phyloP scores from a whole-genome alignment of 2,113 vertebrate genomes.

The Xiphias gladius region DNA sequence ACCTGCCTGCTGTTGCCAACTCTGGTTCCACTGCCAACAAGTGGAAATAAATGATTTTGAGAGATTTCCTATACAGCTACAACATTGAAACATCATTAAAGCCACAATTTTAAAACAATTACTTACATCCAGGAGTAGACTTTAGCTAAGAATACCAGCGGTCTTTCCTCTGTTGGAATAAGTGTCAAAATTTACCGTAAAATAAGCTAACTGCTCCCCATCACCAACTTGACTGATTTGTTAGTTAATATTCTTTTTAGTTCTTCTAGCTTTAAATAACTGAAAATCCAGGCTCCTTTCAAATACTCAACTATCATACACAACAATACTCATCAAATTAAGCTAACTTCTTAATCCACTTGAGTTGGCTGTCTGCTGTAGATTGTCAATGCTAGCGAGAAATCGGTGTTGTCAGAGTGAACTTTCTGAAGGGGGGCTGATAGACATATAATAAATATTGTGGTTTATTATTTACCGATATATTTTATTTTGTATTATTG shows the following conservation, averaged over 20 bases:
- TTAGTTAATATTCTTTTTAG: neutral
- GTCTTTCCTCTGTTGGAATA: neutral
- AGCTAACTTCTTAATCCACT: constrained; percentile 9
- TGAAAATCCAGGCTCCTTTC: neutral
- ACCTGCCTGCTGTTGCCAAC: constrained; percentile 29
- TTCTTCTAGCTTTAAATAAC: neutral
- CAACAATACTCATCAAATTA: neutral
- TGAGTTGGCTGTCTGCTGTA: neutral
- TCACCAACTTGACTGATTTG: neutral
- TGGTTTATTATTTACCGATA: neutral
- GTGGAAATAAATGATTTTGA: neutral
- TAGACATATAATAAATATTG: neutral
- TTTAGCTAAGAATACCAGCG: neutral
- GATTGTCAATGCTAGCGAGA: neutral
- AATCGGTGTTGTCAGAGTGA: no score
- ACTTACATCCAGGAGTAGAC: neutral
- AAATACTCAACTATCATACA: neutral
- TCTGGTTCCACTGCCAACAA: constrained; percentile 18
- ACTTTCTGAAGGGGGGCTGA: neutral
- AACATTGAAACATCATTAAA: neutral
- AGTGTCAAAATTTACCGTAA: neutral
- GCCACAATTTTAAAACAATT: neutral
- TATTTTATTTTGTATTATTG: neutral
- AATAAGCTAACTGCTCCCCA: neutral
- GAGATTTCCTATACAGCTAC: neutral